A percentile compares a stretch with the other conserved stretches of the same genome.
These are phyloP conservation scores for Bombyx huttoni DNA, from an alignment of 2,888 invertebrate species.

Conservation along the genomic window DNA sequence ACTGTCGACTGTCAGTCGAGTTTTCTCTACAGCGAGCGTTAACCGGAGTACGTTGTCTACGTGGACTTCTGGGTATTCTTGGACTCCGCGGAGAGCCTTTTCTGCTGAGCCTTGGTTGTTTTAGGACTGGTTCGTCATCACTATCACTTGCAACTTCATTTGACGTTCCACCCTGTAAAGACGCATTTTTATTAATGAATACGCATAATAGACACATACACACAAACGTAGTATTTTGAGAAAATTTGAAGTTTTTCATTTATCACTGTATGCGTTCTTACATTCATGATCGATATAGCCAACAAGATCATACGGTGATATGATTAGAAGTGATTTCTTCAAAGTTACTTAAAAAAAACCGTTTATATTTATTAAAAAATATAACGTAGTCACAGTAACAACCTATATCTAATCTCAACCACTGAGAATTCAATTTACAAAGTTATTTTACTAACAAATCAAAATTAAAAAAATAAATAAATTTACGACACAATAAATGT, in stretches of 20 bases:
- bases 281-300: no score
- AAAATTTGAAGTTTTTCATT: no score
- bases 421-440: conserved; percentile 1
- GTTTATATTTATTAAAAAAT: no score
- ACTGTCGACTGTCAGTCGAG: conserved; percentile 55
- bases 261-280: no score
- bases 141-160: conserved; percentile 73
- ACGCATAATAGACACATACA: not conserved
- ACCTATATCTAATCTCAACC: not conserved
- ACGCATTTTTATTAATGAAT: not conserved
- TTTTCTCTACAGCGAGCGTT: conserved; percentile 32
- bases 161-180: conserved; percentile 60
- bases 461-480: conserved; percentile 11
- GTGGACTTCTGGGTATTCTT: conserved; percentile 12
- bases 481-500: conserved; percentile 43
- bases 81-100: conserved; percentile 31
- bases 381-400: not conserved
- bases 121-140: conserved; percentile 83
- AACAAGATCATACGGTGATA: no score
- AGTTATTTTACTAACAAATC: conserved; percentile 7
- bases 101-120: conserved; percentile 77
- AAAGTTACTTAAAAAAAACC: no score
- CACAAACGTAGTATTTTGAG: no score
- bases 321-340: no score
- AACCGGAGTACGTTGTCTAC: conserved; percentile 43